These are phyloP conservation scores for Saimiri boliviensis DNA, from an alignment of 2,113 vertebrate genomes.

Conservation along the genomic window DNA sequence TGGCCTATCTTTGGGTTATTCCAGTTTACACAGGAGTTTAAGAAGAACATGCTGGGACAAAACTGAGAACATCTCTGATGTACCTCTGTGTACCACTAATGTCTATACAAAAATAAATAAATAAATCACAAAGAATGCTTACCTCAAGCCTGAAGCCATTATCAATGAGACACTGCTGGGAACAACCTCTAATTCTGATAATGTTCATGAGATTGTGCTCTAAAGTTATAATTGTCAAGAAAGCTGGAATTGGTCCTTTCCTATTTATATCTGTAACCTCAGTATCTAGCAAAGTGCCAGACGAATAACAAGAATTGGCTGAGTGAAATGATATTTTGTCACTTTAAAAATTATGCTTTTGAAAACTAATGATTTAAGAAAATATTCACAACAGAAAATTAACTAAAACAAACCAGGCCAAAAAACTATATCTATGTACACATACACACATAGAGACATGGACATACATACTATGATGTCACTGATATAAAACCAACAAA, in stretches of 20 bases:
- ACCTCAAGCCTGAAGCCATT: background rate
- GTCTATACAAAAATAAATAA: background rate
- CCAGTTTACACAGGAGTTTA: background rate
- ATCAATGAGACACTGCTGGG: background rate
- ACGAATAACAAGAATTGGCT: background rate
- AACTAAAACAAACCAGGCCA: constrained; percentile 1
- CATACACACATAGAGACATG: background rate
- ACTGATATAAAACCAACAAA: background rate
- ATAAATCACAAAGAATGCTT: background rate
- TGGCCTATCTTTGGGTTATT: background rate
- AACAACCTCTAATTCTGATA: constrained; percentile 7
- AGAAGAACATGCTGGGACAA: background rate
- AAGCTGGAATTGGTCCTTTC: background rate
- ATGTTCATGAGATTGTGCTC: background rate
- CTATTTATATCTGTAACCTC: constrained; percentile 4
- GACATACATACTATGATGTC: background rate
- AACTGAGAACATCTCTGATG: background rate
- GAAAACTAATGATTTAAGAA: constrained; percentile 30
- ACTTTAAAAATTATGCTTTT: constrained; percentile 16
- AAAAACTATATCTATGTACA: background rate
- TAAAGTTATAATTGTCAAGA: constrained; percentile 7
- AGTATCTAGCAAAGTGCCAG: background rate
- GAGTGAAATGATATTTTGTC: constrained; percentile 26
- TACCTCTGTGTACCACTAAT: background rate
- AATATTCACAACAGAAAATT: constrained; percentile 26